These are phyloP conservation scores for Drosophila neocordata DNA, from an alignment of 1,140 invertebrate genomes.

Conservation along the genomic window DNA sequence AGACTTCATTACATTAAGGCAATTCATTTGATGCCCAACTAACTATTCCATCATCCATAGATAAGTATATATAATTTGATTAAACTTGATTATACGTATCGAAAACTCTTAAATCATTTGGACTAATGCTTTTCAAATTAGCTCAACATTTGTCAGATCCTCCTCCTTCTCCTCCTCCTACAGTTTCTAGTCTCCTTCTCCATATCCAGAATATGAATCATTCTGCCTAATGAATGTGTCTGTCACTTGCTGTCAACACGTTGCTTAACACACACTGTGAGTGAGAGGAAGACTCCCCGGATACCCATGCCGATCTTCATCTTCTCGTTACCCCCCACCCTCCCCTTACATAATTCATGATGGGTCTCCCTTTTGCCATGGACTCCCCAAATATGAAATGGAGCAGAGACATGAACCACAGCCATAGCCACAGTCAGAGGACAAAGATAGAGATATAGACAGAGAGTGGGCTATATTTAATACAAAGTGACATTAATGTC, in stretches of 20 bases:
- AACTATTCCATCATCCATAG: constrained; percentile 30
- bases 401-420: constrained; percentile 39
- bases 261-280: constrained; percentile 45
- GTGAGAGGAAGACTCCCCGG: constrained; percentile 29
- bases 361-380: constrained; percentile 37
- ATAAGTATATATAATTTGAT: constrained; percentile 27
- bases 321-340: constrained; percentile 8
- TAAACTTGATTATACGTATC: constrained; percentile 6
- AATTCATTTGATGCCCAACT: not conserved
- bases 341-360: constrained; percentile 20
- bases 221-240: constrained; percentile 78
- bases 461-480: constrained; percentile 69
- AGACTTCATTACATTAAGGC: too few species aligned
- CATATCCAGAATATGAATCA: constrained; percentile 64
- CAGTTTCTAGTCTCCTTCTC: not conserved
- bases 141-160: constrained; percentile 51
- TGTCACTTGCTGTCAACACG: constrained; percentile 80
- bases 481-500: constrained; percentile 79
- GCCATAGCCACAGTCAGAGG: constrained; percentile 17
- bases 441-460: constrained; percentile 1
- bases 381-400: constrained; percentile 70
- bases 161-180: not conserved
- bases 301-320: constrained; percentile 24
- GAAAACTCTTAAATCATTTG: constrained; percentile 60
- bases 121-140: constrained; percentile 68